phyloP scores from a whole-genome alignment of 2,888 invertebrate genomes.

The Lasioglossum malachurum region DNA sequence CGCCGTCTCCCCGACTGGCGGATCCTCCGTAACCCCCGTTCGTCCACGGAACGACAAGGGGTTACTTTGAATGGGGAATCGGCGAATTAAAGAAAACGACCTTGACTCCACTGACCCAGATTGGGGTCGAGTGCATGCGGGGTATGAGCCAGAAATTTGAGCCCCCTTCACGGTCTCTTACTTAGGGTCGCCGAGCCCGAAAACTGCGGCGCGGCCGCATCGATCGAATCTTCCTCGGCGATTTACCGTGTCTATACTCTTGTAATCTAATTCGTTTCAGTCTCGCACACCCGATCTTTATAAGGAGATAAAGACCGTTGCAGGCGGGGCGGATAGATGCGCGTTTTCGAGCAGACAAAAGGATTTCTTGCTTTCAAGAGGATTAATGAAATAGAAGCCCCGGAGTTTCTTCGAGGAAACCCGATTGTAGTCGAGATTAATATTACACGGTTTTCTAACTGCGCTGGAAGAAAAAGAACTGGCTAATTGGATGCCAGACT shows the following conservation, averaged over 20 bases:
- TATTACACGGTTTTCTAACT: background rate
- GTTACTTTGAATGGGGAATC: slow-evolving; percentile 86
- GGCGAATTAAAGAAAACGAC: slow-evolving; percentile 79
- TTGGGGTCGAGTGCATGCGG: slow-evolving; percentile 72
- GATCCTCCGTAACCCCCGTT: slow-evolving; percentile 31
- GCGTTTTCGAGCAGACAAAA: slow-evolving; percentile 1
- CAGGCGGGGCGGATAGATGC: background rate
- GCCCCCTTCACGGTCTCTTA: background rate
- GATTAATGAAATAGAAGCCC: background rate
- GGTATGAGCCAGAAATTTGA: background rate
- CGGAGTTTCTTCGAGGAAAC: background rate
- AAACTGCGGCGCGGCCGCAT: background rate
- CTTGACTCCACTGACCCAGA: slow-evolving; percentile 78
- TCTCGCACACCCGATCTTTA: background rate
- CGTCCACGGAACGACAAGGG: slow-evolving; percentile 38
- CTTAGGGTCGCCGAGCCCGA: background rate
- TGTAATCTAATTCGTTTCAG: slow-evolving; percentile 10
- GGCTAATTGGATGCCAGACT: background rate
- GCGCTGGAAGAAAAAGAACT: background rate
- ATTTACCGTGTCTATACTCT: background rate
- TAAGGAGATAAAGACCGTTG: background rate
- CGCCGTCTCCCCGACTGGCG: slow-evolving; percentile 49
- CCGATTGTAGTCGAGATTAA: background rate
- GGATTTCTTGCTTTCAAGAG: background rate
- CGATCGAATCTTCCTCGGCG: background rate